A percentile compares a stretch with the other conserved stretches of the same genome.
phyloP scores from a whole-genome alignment of 2,113 vertebrate species.

The zebrafish (Danio rerio) region DNA sequence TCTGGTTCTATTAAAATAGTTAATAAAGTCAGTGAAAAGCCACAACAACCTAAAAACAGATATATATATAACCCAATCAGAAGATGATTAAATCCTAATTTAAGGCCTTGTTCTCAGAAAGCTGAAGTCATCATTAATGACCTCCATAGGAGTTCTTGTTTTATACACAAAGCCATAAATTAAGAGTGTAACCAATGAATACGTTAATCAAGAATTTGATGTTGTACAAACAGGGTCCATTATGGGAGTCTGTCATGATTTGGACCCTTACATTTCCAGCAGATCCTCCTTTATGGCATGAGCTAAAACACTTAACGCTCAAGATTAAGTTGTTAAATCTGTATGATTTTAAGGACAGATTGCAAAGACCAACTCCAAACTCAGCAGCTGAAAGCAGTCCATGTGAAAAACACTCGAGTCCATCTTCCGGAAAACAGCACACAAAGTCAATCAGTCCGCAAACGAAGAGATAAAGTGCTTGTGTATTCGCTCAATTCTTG shows the following conservation, averaged over 20 bases:
- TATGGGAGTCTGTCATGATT: background rate
- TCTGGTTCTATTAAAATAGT: slow-evolving; percentile 18
- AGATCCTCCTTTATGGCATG: background rate
- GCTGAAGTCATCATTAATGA: background rate
- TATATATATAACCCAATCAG: background rate
- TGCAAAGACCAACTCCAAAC: slow-evolving; percentile 8
- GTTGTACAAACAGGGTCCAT: background rate
- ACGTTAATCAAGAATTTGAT: background rate
- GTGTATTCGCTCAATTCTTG: slow-evolving; percentile 7
- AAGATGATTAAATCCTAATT: background rate
- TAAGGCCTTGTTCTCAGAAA: slow-evolving; percentile 5
- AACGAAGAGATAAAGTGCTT: slow-evolving; percentile 13
- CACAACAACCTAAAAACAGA: slow-evolving; percentile 39
- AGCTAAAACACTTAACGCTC: slow-evolving; percentile 14
- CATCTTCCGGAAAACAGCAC: slow-evolving; percentile 15
- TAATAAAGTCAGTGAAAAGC: slow-evolving; percentile 31
- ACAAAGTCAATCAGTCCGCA: background rate
- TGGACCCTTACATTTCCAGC: background rate
- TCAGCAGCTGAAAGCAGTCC: slow-evolving; percentile 32
- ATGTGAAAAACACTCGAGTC: slow-evolving; percentile 7
- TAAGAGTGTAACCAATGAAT: background rate
- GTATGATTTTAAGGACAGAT: slow-evolving; percentile 24
- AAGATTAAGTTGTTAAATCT: background rate
- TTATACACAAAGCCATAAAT: background rate
- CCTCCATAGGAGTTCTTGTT: background rate